These are phyloP conservation scores for Aporophyla lueneburgensis DNA, from an alignment of 2,888 invertebrate species.

Conservation along the genomic window DNA sequence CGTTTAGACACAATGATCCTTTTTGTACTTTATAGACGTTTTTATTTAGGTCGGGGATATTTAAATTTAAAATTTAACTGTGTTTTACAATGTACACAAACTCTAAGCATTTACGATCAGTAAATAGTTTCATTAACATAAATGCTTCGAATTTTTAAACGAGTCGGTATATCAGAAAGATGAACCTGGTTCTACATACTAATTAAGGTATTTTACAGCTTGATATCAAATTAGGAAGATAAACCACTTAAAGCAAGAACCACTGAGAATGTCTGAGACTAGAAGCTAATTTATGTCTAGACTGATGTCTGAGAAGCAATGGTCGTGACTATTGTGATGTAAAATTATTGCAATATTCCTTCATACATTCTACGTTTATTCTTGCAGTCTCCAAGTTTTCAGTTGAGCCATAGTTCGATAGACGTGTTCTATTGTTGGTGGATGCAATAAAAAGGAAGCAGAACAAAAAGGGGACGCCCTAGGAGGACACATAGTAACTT, in stretches of 20 bases:
- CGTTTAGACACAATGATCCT: no score
- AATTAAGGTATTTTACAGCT: not conserved
- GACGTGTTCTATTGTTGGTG: not conserved
- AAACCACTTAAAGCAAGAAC: not conserved
- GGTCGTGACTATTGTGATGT: conserved; percentile 19
- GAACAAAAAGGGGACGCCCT: not conserved
- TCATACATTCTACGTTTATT: not conserved
- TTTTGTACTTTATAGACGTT: no score
- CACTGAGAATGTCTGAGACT: not conserved
- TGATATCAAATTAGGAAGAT: not conserved
- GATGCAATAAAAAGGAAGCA: not conserved
- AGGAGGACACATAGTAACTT: not conserved
- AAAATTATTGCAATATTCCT: conserved; percentile 13
- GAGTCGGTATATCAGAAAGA: not conserved
- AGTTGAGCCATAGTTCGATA: not conserved
- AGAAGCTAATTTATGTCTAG: conserved; percentile 24
- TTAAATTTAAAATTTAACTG: no score
- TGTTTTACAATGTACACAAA: not conserved
- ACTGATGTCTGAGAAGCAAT: conserved; percentile 35
- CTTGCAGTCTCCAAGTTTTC: not conserved
- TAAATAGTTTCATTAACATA: not conserved
- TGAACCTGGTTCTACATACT: not conserved
- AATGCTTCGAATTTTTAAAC: not conserved
- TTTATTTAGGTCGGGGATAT: no score
- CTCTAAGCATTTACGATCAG: not conserved